phyloP scores from a whole-genome alignment of 1,140 invertebrate species.

The Caenorhabditis latens region DNA sequence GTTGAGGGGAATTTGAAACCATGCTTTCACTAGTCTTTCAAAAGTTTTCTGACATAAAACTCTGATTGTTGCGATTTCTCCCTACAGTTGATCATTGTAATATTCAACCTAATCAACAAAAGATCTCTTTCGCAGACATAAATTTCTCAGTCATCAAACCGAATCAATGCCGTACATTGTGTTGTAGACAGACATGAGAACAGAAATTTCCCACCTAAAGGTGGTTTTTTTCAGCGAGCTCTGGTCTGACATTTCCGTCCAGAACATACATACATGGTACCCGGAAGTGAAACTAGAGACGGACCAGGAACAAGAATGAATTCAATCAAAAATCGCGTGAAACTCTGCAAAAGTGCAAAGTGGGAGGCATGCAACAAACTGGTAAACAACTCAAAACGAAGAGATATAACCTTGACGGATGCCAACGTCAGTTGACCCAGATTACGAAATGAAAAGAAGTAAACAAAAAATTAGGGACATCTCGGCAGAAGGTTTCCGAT shows the following conservation, averaged over 20 bases:
- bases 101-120: too few species aligned
- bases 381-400: neutral
- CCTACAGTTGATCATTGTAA: too few species aligned
- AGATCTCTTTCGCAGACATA: too few species aligned
- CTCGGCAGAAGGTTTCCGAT: neutral
- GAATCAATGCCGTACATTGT: too few species aligned
- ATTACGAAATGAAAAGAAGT: neutral
- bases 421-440: neutral
- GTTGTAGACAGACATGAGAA: neutral
- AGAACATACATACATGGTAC: neutral
- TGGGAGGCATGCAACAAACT: neutral
- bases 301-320: neutral
- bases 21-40: too few species aligned
- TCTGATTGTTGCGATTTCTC: too few species aligned
- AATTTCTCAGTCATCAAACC: too few species aligned
- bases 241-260: neutral
- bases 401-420: neutral
- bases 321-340: neutral
- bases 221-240: neutral
- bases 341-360: constrained; percentile 19
- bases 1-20: too few species aligned
- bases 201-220: neutral
- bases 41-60: too few species aligned
- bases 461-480: neutral
- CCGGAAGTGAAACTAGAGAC: neutral